Evolutionary conservation across 30 jellyfish, hydroid and myxozoan species (phyloP).

Genomic region (Sanderia malayensis): DNA sequence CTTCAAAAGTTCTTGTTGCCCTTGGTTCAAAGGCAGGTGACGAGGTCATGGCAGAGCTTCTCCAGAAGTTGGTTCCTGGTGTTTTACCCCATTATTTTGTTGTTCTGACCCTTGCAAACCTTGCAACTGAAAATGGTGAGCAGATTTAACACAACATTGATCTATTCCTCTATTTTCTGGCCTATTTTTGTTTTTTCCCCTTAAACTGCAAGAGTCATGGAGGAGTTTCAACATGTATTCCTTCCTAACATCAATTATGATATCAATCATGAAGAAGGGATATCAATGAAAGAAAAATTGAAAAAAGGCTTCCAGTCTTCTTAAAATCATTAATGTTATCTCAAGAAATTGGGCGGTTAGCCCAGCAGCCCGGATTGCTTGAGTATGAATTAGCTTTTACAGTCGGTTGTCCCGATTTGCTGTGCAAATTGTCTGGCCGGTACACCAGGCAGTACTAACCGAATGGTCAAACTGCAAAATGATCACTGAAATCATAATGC

Average conservation of each 20-base stretch:
- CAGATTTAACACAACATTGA: no score
- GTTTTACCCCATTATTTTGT: constrained; percentile 93
- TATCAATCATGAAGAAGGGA: not conserved
- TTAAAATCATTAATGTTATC: not conserved
- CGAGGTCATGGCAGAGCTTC: constrained; percentile 92
- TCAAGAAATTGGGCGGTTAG: no score
- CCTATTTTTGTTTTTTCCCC: no score
- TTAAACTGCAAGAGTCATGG: not conserved
- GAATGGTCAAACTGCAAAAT: no score
- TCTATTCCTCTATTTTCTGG: no score
- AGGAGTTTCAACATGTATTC: not conserved
- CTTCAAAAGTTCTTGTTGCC: constrained; percentile 91
- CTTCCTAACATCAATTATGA: not conserved
- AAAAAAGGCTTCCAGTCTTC: not conserved
- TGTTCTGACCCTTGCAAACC: constrained; percentile 87
- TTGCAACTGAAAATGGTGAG: constrained; percentile 98
- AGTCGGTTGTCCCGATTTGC: no score
- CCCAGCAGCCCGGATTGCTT: no score
- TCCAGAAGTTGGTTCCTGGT: constrained; percentile 91
- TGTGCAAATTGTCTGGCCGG: no score
- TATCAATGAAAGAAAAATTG: not conserved
- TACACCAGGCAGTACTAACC: no score
- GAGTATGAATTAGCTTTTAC: no score
- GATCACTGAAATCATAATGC: no score
- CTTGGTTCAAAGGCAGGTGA: constrained; percentile 84